Conservation (phyloP, 2,797 vertebrate species). For the Oryzias dopingdopingensis region DNA sequence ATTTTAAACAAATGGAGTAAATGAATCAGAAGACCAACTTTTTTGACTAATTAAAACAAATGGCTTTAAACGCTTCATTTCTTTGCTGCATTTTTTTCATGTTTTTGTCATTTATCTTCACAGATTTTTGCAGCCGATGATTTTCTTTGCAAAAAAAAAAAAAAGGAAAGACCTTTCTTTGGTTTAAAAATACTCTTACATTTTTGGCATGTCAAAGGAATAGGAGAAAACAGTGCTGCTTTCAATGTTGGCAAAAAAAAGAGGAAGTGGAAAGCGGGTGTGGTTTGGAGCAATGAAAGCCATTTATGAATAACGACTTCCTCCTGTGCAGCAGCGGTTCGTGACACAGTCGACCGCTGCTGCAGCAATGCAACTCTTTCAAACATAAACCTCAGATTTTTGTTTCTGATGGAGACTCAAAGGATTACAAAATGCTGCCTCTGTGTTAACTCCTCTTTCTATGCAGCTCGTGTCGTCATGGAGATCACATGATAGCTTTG, state of each 20-base stretch:
- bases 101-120: no score
- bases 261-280: conserved; percentile 50
- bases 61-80: no score
- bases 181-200: conserved; percentile 38
- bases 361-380: not conserved
- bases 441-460: conserved; percentile 47
- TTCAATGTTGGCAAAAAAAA: conserved; percentile 11
- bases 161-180: no score
- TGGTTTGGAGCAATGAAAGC: conserved; percentile 33
- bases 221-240: conserved; percentile 23
- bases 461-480: conserved; percentile 8
- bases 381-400: conserved; percentile 30
- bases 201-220: conserved; percentile 27
- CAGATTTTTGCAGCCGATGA: no score
- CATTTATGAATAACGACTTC: conserved; percentile 37
- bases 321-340: conserved; percentile 25
- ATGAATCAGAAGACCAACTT: no score
- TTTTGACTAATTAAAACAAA: no score
- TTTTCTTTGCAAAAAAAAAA: no score
- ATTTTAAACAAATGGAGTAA: no score
- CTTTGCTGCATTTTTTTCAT: no score
- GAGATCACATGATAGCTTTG: conserved; percentile 36
- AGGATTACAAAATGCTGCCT: conserved; percentile 30
- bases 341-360: conserved; percentile 42
- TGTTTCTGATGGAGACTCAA: conserved; percentile 14